Percentiles rank a stretch among this genome's conserved stretches.
Evolutionary conservation across 2,797 vertebrate species (phyloP).

Genomic region (Sebastes minor): DNA sequence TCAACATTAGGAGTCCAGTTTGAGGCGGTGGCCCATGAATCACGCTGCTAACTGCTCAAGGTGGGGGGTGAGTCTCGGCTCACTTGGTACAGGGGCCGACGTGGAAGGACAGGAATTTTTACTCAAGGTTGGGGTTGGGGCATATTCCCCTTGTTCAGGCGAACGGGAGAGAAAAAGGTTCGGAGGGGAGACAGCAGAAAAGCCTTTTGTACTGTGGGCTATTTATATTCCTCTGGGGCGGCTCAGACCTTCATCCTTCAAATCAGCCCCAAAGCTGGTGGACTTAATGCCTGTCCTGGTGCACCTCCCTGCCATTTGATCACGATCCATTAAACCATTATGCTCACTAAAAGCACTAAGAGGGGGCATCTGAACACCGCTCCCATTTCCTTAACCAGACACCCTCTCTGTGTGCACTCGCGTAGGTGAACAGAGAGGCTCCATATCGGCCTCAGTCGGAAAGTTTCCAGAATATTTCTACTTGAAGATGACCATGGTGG

Average conservation of each 20-base stretch:
- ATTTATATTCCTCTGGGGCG: constrained; percentile 72
- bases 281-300: constrained; percentile 59
- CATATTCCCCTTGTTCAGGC: constrained; percentile 40
- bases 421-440: constrained; percentile 5
- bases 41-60: constrained; percentile 25
- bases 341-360: constrained; percentile 67
- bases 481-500: constrained; percentile 9
- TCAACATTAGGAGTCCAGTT: constrained; percentile 35
- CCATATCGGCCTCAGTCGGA: neutral
- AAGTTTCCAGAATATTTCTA: neutral
- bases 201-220: constrained; percentile 64
- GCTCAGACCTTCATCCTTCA: constrained; percentile 61
- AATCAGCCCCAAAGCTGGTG: constrained; percentile 39
- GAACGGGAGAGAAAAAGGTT: constrained; percentile 23
- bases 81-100: constrained; percentile 6
- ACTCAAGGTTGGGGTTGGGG: constrained; percentile 48
- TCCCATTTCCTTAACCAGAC: constrained; percentile 35
- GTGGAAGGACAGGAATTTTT: constrained; percentile 53
- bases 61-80: constrained; percentile 19
- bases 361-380: constrained; percentile 40
- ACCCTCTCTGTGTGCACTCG: neutral
- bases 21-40: constrained; percentile 36
- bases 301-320: constrained; percentile 68
- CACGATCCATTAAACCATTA: constrained; percentile 77
- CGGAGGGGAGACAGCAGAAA: constrained; percentile 27